Evolutionary conservation across 1,140 invertebrate genomes (phyloP), one percentile per base, ranked within the genome.

Genomic region (Hormaphis cornu): DNA sequence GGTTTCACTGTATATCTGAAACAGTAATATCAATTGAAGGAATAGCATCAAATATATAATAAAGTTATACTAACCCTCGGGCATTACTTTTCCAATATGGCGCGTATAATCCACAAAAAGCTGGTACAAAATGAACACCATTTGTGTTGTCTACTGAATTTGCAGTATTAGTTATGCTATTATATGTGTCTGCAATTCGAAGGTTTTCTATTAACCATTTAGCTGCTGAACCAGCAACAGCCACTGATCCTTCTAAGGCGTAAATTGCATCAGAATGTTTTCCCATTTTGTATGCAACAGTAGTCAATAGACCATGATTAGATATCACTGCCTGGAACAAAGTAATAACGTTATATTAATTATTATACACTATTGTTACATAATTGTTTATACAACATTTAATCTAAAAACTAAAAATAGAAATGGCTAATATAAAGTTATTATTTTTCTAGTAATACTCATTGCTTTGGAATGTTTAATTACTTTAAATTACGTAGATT

Each of bases 41-140:
- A 33, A 4, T 33, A 9, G 9, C 30, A 4, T 6, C 4, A 33
- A 44, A 3, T 44, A 44, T 16, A 44, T 22, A 4, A 22, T 12
- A 22, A 18, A 18, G 44, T 58, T 52, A 0, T 58, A 74, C 70
- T 71, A 77, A 88, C 87, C 93, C 93, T 79, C 93, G 83, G 0
- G 94, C 93, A 82, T 95, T 89, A 74, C 89, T 86, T 70, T 89
- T 84, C 94, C 94, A 97, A 77, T 96, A 89, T 1, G 96, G 96
- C 70, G 95, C 91, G 78, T 94, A 97, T 0, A 98, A 80, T 0
- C 96, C 96, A 72, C 89, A 88, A 78, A 97, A 97, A 52, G 90
- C 91, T 7, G 95, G 94, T 18, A 97, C 94, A 81, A 98, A 97
- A 77, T 91, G 95, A 72, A 96, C 87, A 73, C 90, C 92, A 44